A percentile compares a stretch with the other conserved stretches of the same genome.
Evolutionary conservation across 2,113 vertebrate genomes (phyloP).

Genomic region (Mixornis gularis): DNA sequence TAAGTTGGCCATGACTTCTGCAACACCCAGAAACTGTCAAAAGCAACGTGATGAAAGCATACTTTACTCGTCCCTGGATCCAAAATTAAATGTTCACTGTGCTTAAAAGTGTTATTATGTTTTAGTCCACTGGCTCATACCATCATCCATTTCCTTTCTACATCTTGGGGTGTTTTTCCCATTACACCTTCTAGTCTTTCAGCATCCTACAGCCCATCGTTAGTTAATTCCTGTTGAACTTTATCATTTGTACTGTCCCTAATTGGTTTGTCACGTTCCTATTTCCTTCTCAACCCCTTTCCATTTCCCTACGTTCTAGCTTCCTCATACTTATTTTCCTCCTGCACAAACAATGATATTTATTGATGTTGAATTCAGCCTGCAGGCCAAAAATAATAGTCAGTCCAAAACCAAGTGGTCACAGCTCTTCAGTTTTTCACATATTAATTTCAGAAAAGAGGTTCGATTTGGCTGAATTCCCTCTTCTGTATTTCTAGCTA

Average conservation of each 20-base stretch:
- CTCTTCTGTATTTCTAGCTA: conserved; percentile 69
- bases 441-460: conserved; percentile 67
- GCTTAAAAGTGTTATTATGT: neutral
- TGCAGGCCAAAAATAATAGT: conserved; percentile 53
- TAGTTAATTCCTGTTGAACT: conserved; percentile 36
- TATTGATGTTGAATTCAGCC: conserved; percentile 55
- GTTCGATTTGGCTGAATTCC: conserved; percentile 68
- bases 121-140: conserved; percentile 2
- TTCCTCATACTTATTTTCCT: conserved; percentile 13
- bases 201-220: neutral
- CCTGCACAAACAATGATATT: conserved; percentile 41
- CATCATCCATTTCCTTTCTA: neutral
- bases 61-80: neutral
- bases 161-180: neutral
- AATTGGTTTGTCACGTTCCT: conserved; percentile 14
- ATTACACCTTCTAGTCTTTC: neutral
- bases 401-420: conserved; percentile 40
- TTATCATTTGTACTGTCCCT: neutral
- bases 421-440: conserved; percentile 54
- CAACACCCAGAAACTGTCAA: neutral
- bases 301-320: neutral
- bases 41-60: neutral
- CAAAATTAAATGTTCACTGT: neutral
- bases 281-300: conserved; percentile 18
- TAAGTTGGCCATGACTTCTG: neutral